Conservation (phyloP, 2,888 invertebrate genomes). For the Eristalis pertinax region DNA sequence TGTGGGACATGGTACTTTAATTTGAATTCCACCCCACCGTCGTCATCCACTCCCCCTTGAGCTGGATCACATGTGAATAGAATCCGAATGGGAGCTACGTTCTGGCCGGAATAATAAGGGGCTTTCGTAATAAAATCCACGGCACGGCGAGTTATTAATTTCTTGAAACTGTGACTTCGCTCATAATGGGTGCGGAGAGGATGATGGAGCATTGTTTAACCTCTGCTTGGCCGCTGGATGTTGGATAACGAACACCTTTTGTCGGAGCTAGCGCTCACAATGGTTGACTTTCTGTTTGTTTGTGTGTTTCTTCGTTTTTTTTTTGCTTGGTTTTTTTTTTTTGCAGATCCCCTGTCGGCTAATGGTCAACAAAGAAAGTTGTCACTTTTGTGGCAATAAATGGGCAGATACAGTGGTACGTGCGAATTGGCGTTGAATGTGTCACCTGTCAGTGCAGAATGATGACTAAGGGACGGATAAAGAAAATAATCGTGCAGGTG, state of each 20-base stretch:
- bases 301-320: constrained; percentile 4
- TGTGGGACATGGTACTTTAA: constrained; percentile 35
- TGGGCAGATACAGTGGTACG: background rate
- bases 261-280: background rate
- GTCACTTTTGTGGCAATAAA: background rate
- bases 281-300: background rate
- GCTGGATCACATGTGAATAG: constrained; percentile 17
- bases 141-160: constrained; percentile 33
- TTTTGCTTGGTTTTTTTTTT: background rate
- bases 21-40: constrained; percentile 29
- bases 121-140: constrained; percentile 33
- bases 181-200: background rate
- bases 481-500: background rate
- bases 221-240: background rate
- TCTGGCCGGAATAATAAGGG: constrained; percentile 55
- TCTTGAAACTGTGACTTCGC: background rate
- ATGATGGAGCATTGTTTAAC: background rate
- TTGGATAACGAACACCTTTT: background rate
- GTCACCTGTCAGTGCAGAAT: background rate
- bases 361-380: constrained; percentile 32
- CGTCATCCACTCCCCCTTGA: background rate
- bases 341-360: background rate
- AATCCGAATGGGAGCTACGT: constrained; percentile 49
- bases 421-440: background rate
- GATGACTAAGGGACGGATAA: background rate